Conservation (phyloP, 2,113 vertebrate genomes). For the Oostethus manadensis region DNA sequence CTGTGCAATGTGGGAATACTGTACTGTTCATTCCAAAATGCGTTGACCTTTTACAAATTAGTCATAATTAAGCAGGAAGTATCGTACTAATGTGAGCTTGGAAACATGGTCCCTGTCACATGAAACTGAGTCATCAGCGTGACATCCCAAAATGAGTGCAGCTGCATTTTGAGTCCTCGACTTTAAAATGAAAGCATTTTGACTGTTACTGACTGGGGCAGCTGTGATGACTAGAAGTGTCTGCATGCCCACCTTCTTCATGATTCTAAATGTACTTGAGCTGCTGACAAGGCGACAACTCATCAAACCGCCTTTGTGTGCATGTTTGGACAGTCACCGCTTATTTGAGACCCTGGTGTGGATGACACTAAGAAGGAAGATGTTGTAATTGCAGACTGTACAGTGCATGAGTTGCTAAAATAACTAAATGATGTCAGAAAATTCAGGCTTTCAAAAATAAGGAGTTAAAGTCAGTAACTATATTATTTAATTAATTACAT, state of each 20-base stretch:
- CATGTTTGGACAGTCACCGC: slow-evolving; percentile 6
- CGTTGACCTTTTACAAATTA: too few species aligned
- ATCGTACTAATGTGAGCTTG: neutral
- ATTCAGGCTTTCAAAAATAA: too few species aligned
- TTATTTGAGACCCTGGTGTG: neutral
- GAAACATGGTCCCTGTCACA: neutral
- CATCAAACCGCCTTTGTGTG: slow-evolving; percentile 17
- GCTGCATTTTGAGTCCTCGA: slow-evolving; percentile 15
- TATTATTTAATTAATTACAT: too few species aligned
- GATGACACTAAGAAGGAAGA: neutral
- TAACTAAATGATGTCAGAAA: too few species aligned
- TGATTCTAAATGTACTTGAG: slow-evolving; percentile 22
- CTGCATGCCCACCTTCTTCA: slow-evolving; percentile 26
- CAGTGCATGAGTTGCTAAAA: too few species aligned
- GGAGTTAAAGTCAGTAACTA: too few species aligned
- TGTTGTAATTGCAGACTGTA: neutral
- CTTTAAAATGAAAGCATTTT: slow-evolving; percentile 1
- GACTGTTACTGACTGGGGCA: slow-evolving; percentile 18
- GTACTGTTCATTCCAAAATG: too few species aligned
- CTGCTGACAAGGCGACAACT: slow-evolving; percentile 12
- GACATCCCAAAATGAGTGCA: slow-evolving; percentile 13
- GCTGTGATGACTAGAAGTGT: slow-evolving; percentile 24
- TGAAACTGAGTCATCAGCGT: neutral
- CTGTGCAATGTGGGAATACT: too few species aligned
- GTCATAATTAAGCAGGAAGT: too few species aligned